Base-by-base conservation (phyloP, 2,888 invertebrate species). In the Branchipolynoe longqiensis region DNA sequence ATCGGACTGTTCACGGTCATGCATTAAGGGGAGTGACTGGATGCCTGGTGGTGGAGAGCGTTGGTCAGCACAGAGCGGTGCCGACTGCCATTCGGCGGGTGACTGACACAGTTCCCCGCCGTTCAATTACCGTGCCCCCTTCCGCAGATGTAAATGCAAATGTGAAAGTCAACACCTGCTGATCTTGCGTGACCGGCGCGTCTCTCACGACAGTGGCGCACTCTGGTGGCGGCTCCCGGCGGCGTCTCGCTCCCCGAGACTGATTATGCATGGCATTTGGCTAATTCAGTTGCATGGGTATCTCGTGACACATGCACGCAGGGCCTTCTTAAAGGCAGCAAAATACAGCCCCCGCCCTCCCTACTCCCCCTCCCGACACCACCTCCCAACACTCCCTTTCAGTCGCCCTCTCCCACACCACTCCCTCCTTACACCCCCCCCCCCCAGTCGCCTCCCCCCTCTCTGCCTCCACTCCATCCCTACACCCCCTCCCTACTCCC, bases 131-230 rank as follows among this genome's bases (percentile, higher is more conserved):
- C 78, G 48, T 0, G 31, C 22, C 31, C 14, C 78, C 28, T 78
- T 78, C 48, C 78, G 78, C 78, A 78, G 78, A 78, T 78, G 78
- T 78, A 78, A 48, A 78, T 78, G 78, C 78, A 78, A 78, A 78
- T 78, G 40, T 78, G 78, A 78, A 78, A 78, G 78, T 78, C 78
- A 78, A 78, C 54, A 78, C 78, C 48, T 48, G 14, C 78, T 31
- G 41, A 1, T 41, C 48, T 78, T 41, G 78, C 78, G 78, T 78
- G 78, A 78, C 78, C 8, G 31, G 28, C 31, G 25, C 38, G 8
- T 22, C 78, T 48, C 78, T 78, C 78, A 78, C 78, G 78, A 25
- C 78, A 78, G 48, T 78, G 78, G 48, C 28, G 41, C 78, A 78
- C 78, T 78, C 78, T 78, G 33, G 78, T 78, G 78, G 78, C 78